These are phyloP conservation scores for Hystrix brachyura DNA, from an alignment of 2,113 vertebrate genomes.

Conservation along the genomic window DNA sequence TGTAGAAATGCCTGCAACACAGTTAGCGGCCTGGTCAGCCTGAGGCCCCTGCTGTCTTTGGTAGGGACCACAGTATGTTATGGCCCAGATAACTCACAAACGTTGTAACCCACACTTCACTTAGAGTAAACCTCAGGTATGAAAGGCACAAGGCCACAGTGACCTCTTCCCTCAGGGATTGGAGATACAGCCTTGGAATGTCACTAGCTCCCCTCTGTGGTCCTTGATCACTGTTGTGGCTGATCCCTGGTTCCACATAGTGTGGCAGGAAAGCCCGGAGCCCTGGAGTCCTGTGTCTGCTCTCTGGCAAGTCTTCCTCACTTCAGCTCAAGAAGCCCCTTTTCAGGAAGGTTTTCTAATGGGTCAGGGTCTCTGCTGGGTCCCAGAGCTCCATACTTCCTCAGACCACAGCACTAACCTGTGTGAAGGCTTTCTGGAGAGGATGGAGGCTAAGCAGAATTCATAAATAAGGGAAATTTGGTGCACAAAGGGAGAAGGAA, in stretches of 20 bases:
- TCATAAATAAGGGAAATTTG: neutral
- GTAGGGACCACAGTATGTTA: neutral
- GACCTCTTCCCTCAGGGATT: neutral
- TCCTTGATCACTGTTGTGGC: neutral
- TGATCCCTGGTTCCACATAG: neutral
- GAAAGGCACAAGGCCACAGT: neutral
- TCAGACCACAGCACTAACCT: neutral
- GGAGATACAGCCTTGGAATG: neutral
- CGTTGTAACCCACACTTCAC: neutral
- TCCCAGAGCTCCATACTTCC: neutral
- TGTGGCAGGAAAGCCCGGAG: neutral
- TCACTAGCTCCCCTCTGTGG: neutral
- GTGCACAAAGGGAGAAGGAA: neutral
- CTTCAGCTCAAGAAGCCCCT: neutral
- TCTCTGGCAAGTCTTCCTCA: neutral
- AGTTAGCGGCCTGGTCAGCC: neutral
- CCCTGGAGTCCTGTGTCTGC: neutral
- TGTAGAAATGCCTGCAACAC: neutral
- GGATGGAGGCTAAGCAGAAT: neutral
- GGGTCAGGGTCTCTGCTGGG: neutral
- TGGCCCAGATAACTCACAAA: neutral
- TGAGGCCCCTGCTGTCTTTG: neutral
- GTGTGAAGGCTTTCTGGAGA: neutral
- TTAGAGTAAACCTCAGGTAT: neutral
- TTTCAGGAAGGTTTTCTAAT: neutral